Evolutionary conservation across 2,797 vertebrate genomes (phyloP).

Genomic region (Macrochelys suwanniensis): DNA sequence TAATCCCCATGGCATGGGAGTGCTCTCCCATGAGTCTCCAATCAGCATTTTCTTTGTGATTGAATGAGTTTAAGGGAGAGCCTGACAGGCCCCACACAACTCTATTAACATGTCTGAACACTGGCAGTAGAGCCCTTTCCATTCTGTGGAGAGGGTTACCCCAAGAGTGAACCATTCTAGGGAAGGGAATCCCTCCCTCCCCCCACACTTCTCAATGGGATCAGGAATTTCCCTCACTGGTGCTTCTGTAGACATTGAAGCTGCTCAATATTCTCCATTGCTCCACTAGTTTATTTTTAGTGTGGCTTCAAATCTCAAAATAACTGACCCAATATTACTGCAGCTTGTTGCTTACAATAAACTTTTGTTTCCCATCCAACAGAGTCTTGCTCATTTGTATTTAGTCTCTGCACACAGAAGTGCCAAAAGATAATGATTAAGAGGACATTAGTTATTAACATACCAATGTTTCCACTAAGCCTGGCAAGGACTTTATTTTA

Average conservation of each 20-base stretch:
- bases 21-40: neutral
- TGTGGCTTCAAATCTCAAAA: neutral
- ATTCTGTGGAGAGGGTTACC: neutral
- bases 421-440: neutral
- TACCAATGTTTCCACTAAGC: neutral
- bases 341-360: neutral
- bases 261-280: neutral
- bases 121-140: neutral
- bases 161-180: neutral
- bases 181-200: neutral
- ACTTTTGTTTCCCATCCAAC: neutral
- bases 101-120: neutral
- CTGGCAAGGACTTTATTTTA: neutral
- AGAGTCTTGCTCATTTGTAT: neutral
- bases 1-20: neutral
- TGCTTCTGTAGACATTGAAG: neutral
- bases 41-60: slow-evolving; percentile 33
- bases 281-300: neutral
- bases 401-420: neutral
- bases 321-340: neutral
- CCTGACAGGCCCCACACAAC: neutral
- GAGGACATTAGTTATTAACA: neutral
- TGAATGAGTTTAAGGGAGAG: neutral
- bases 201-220: neutral
- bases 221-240: neutral